Evolutionary conservation across 2,888 invertebrate species (phyloP).

Genomic region (Seira sanloemensis): DNA sequence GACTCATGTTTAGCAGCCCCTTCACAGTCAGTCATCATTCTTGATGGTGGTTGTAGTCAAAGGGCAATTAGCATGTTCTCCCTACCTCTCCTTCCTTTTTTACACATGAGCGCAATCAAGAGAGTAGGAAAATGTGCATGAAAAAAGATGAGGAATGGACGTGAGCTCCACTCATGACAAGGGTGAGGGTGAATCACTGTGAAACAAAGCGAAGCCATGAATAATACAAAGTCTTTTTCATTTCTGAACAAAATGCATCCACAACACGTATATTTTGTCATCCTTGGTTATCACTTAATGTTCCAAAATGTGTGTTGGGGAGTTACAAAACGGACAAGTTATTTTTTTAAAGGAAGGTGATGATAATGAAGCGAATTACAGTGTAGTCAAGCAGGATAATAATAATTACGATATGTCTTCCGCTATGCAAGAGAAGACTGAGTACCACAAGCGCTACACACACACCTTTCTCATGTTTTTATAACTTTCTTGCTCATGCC

Average conservation of each 20-base stretch:
- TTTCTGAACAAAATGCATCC: too few species aligned
- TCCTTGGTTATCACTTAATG: slow-evolving; percentile 32
- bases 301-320: slow-evolving; percentile 5
- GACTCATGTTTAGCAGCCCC: neutral
- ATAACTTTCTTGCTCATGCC: slow-evolving; percentile 4
- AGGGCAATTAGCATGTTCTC: neutral
- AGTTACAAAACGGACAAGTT: slow-evolving; percentile 22
- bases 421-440: slow-evolving; percentile 26
- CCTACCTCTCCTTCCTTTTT: neutral
- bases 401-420: slow-evolving; percentile 57
- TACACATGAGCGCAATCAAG: neutral
- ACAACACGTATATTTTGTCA: slow-evolving; percentile 21
- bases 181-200: neutral
- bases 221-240: too few species aligned
- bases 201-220: neutral
- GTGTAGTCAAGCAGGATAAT: slow-evolving; percentile 49
- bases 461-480: neutral
- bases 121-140: neutral
- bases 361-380: slow-evolving; percentile 60
- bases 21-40: neutral
- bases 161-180: neutral
- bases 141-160: neutral
- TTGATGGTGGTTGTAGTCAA: neutral
- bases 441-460: neutral
- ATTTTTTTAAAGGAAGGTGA: slow-evolving; percentile 42